These are phyloP conservation scores for Brachypteracias leptosomus DNA, from an alignment of 2,113 vertebrate species.

Conservation along the genomic window DNA sequence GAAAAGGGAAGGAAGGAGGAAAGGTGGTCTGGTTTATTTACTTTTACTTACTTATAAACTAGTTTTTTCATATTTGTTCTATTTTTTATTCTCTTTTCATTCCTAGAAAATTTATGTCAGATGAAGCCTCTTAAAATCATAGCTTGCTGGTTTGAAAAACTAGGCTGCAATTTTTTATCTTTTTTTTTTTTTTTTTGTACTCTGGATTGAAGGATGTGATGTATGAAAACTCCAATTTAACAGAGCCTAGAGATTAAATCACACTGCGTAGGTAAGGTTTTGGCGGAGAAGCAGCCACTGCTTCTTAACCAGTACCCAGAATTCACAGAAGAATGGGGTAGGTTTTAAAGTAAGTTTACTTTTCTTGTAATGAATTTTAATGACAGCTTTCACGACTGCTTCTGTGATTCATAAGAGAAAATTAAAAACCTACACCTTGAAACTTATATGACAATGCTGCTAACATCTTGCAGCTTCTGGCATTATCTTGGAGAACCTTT, in stretches of 20 bases:
- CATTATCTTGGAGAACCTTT: slow-evolving; percentile 68
- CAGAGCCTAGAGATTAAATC: slow-evolving; percentile 27
- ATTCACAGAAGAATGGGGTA: slow-evolving; percentile 38
- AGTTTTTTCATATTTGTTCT: neutral
- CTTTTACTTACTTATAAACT: slow-evolving; percentile 2
- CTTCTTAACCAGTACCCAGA: slow-evolving; percentile 36
- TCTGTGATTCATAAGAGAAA: slow-evolving; percentile 65
- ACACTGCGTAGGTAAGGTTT: slow-evolving; percentile 7
- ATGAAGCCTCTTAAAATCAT: neutral
- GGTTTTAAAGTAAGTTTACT: slow-evolving; percentile 66
- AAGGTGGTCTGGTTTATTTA: neutral
- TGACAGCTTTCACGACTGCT: slow-evolving; percentile 49
- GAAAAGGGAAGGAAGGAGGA: neutral
- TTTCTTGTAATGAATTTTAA: slow-evolving; percentile 76
- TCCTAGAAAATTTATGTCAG: neutral
- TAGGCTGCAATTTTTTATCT: neutral
- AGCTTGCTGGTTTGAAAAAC: slow-evolving; percentile 21
- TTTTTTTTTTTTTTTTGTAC: neutral
- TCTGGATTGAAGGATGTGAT: neutral
- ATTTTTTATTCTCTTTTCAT: neutral
- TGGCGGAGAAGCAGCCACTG: slow-evolving; percentile 33
- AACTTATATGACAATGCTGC: slow-evolving; percentile 45
- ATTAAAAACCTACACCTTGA: slow-evolving; percentile 71
- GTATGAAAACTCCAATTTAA: neutral
- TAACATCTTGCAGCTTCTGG: slow-evolving; percentile 64